Evolutionary conservation across 2,113 vertebrate genomes (phyloP), one percentile per base, ranked within the genome.

Genomic region (Podiceps cristatus): DNA sequence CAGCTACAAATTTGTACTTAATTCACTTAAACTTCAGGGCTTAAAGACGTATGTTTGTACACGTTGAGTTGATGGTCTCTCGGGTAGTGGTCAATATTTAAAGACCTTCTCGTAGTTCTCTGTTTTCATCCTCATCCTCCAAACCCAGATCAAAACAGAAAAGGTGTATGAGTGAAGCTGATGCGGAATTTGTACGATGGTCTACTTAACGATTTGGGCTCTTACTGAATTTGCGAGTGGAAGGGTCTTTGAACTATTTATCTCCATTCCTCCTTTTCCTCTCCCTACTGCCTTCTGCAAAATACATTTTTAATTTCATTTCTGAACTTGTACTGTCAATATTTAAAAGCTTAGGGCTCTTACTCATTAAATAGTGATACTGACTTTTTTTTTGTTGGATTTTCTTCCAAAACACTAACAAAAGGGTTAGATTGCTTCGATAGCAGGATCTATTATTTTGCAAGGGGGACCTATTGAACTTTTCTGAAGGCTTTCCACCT

Each of bases 101-200:
- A 63, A 23, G 66, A 49, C 18, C 29, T 88, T 62, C 56, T 49
- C 3, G 0, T 17, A 42, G n/a, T 56, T 58, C 47, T 49, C 67
- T 42, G 50, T 29, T 49, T 33, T 35, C 44, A 24, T 24, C 72
- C 15, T 42, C 6, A 0, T 24, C 63, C n/a, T 56, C n/a, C 67
- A 10, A 47, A 35, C 7, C 31, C 24, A n/a, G 18, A 11, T 15
- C 10, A 72, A 40, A 49, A 9, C 24, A 25, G 2, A 13, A 55
- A 18, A 27, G n/a, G n/a, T 11, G 4, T 4, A 2, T 6, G 23
- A 58, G 19, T 9, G 42, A 42, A 20, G 33, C 0, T 7, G 13
- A 6, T 31, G 45, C 62, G 45, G 35, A 10, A 52, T 45, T 47
- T 47, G 40, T 4, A 5, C 4, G 28, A 42, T 11, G 13, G 18